These are phyloP conservation scores for Embidobia sp. DNA, from an alignment of 2,888 invertebrate genomes.

Conservation along the genomic window DNA sequence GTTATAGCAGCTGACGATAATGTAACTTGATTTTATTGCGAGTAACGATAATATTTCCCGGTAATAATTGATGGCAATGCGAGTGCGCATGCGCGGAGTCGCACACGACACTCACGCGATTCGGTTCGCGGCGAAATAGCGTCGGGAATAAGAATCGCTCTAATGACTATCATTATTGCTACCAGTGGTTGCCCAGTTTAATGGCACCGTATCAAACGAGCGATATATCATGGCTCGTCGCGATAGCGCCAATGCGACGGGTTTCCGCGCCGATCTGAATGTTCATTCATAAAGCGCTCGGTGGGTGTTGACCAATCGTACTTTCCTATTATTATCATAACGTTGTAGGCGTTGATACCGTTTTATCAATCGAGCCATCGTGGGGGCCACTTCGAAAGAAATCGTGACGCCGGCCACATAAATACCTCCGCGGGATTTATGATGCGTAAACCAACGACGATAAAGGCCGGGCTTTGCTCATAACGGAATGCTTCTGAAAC, in stretches of 20 bases:
- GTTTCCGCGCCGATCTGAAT: conserved; percentile 67
- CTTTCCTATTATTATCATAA: conserved; percentile 73
- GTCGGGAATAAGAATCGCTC: conserved; percentile 41
- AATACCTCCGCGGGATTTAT: conserved; percentile 50
- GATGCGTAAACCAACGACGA: conserved; percentile 23
- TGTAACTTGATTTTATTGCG: conserved; percentile 38
- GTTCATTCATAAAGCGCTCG: conserved; percentile 72
- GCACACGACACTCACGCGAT: conserved; percentile 39
- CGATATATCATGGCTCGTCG: conserved; percentile 72
- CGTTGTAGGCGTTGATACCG: conserved; percentile 67
- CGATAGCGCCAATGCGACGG: conserved; percentile 72
- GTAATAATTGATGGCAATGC: conserved; percentile 32
- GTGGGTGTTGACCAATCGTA: conserved; percentile 74
- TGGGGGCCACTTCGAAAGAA: conserved; percentile 40
- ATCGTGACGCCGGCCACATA: conserved; percentile 41
- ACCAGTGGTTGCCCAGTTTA: conserved; percentile 30
- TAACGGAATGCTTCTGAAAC: conserved; percentile 24
- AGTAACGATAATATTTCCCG: conserved; percentile 39
- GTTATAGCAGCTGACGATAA: conserved; percentile 42
- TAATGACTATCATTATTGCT: conserved; percentile 58
- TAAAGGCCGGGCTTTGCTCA: conserved; percentile 21
- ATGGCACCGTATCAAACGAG: conserved; percentile 58
- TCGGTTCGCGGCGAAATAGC: conserved; percentile 21
- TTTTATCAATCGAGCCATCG: conserved; percentile 71
- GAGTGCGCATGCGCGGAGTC: conserved; percentile 3